phyloP scores from a whole-genome alignment of 2,113 vertebrate genomes.

The Siniperca knerii region DNA sequence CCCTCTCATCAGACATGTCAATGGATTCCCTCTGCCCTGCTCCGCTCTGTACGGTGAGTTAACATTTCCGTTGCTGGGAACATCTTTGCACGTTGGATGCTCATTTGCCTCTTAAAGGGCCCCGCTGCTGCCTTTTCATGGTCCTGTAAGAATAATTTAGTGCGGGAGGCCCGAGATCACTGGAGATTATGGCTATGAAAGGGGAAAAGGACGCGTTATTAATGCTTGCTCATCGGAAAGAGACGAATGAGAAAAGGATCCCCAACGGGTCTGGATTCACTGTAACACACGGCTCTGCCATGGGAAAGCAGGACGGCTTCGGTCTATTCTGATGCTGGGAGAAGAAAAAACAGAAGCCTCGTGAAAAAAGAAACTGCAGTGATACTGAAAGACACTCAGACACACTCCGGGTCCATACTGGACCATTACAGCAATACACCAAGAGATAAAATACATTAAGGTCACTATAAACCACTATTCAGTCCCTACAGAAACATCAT shows the following conservation, averaged over 20 bases:
- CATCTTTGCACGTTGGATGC: slow-evolving; percentile 67
- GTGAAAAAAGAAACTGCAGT: not conserved
- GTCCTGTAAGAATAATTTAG: slow-evolving; percentile 75
- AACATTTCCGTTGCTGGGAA: slow-evolving; percentile 72
- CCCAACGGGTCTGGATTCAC: slow-evolving; percentile 42
- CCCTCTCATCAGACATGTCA: slow-evolving; percentile 43
- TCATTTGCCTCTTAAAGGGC: slow-evolving; percentile 76
- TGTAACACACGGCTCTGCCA: slow-evolving; percentile 37
- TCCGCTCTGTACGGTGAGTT: slow-evolving; percentile 39
- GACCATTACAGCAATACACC: not conserved
- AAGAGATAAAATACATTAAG: slow-evolving; percentile 11
- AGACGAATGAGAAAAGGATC: slow-evolving; percentile 30
- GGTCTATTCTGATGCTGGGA: slow-evolving; percentile 17
- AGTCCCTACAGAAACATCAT: not conserved
- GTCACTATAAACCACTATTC: not conserved
- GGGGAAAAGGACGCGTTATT: slow-evolving; percentile 71
- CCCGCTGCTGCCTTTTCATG: slow-evolving; percentile 73
- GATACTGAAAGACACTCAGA: slow-evolving; percentile 7
- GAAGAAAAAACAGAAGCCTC: not conserved
- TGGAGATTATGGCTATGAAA: slow-evolving; percentile 71
- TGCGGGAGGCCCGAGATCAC: slow-evolving; percentile 67
- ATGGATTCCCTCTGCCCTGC: slow-evolving; percentile 31
- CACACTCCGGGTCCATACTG: slow-evolving; percentile 20
- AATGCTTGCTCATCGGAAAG: slow-evolving; percentile 65
- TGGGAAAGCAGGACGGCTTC: slow-evolving; percentile 43